phyloP scores from a whole-genome alignment of 2,888 invertebrate species.

The Aproaerema taeniolella region DNA sequence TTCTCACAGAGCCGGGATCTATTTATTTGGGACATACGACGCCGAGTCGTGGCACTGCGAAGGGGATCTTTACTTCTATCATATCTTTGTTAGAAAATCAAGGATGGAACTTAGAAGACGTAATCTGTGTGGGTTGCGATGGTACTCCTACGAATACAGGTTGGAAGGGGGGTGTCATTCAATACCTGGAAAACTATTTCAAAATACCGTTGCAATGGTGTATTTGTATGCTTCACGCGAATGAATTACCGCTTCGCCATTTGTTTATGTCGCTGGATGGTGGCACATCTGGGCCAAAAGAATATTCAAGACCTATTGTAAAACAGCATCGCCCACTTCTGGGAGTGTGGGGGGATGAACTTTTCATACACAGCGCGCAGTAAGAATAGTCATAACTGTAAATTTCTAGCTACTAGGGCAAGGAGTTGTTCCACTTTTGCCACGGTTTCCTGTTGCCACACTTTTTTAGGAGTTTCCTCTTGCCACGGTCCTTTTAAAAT shows the following conservation, averaged over 20 bases:
- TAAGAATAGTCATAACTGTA: no score
- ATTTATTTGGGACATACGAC: background rate
- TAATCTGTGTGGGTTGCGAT: slow-evolving; percentile 14
- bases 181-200: slow-evolving; percentile 20
- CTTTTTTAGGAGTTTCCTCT: no score
- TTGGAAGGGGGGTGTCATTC: slow-evolving; percentile 22
- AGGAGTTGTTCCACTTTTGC: no score
- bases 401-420: no score
- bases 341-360: no score
- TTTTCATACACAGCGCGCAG: no score
- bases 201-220: slow-evolving; percentile 24
- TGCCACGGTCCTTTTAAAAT: no score
- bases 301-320: slow-evolving; percentile 26
- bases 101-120: background rate
- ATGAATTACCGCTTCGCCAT: slow-evolving; percentile 27
- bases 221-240: slow-evolving; percentile 24
- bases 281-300: slow-evolving; percentile 24
- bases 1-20: slow-evolving; percentile 7
- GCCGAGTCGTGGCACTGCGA: background rate
- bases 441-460: no score
- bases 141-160: slow-evolving; percentile 22
- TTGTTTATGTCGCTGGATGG: slow-evolving; percentile 26
- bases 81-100: background rate
- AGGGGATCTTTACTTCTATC: background rate
- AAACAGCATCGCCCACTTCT: no score